Conservation (phyloP, 2,113 vertebrate genomes). For the Amia ocellicauda region DNA sequence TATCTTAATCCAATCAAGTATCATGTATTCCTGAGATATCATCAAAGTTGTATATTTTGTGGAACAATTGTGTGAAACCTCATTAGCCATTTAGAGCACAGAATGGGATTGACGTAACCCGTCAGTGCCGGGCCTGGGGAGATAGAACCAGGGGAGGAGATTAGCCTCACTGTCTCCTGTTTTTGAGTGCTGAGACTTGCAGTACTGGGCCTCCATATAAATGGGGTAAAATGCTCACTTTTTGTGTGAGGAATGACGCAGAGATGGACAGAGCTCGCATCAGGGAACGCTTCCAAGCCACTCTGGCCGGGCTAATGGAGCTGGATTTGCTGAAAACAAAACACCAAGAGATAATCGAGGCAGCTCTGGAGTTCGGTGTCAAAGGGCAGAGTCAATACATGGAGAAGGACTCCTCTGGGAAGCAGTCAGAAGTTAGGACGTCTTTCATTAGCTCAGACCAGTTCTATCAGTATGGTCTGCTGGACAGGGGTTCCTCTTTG, state of each 20-base stretch:
- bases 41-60: too few relatives aligned
- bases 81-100: too few relatives aligned
- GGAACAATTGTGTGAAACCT: too few relatives aligned
- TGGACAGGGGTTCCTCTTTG: slow-evolving; percentile 12
- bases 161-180: too few relatives aligned
- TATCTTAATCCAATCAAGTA: too few relatives aligned
- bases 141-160: too few relatives aligned
- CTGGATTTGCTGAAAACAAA: slow-evolving; percentile 38
- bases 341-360: slow-evolving; percentile 38
- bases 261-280: slow-evolving; percentile 24
- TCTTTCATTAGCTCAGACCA: background rate
- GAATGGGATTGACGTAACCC: too few relatives aligned
- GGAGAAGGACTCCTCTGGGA: background rate
- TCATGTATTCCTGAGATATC: too few relatives aligned
- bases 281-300: slow-evolving; percentile 36
- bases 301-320: slow-evolving; percentile 41
- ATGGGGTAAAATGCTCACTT: background rate
- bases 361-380: slow-evolving; percentile 17
- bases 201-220: background rate
- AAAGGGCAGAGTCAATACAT: background rate
- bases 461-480: slow-evolving; percentile 15
- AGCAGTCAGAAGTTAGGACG: background rate
- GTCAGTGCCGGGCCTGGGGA: too few relatives aligned
- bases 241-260: background rate
- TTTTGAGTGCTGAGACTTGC: too few relatives aligned